These are phyloP conservation scores for Lutjanus argentimaculatus DNA, from an alignment of 2,797 vertebrate species.

Conservation along the genomic window DNA sequence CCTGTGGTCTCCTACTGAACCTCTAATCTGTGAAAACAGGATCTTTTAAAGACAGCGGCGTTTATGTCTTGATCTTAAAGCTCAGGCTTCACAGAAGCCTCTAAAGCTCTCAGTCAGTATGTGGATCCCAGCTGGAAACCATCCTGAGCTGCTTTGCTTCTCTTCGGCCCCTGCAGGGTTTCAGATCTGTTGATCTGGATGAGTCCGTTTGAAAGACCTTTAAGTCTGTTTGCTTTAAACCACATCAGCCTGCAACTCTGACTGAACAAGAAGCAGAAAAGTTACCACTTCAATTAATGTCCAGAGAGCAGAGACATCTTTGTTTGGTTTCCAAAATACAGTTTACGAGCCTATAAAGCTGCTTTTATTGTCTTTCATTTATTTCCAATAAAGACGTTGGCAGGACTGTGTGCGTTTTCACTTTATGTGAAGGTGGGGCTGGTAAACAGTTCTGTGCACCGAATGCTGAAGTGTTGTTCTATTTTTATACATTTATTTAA, in stretches of 20 bases:
- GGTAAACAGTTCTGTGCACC: too few relatives aligned
- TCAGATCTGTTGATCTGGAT: background rate
- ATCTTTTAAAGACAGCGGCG: slow-evolving; percentile 6
- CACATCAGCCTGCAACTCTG: too few relatives aligned
- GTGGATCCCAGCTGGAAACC: background rate
- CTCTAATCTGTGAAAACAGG: slow-evolving; percentile 14
- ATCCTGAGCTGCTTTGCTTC: background rate
- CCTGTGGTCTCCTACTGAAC: background rate
- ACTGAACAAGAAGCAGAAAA: background rate
- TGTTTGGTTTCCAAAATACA: background rate
- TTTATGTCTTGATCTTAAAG: background rate
- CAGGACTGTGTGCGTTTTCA: background rate
- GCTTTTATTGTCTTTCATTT: slow-evolving; percentile 2
- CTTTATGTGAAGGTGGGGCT: background rate
- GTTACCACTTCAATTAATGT: background rate
- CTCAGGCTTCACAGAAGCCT: background rate
- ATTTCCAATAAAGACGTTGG: slow-evolving; percentile 7
- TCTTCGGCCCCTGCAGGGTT: background rate
- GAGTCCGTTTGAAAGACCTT: background rate
- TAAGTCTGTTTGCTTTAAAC: slow-evolving; percentile 3
- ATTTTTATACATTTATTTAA: background rate
- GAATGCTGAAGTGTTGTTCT: background rate
- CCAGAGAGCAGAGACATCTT: background rate
- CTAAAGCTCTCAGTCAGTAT: background rate
- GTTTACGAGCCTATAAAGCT: background rate